Evolutionary conservation across 2,797 vertebrate genomes (phyloP).

Genomic region (Carapus acus): DNA sequence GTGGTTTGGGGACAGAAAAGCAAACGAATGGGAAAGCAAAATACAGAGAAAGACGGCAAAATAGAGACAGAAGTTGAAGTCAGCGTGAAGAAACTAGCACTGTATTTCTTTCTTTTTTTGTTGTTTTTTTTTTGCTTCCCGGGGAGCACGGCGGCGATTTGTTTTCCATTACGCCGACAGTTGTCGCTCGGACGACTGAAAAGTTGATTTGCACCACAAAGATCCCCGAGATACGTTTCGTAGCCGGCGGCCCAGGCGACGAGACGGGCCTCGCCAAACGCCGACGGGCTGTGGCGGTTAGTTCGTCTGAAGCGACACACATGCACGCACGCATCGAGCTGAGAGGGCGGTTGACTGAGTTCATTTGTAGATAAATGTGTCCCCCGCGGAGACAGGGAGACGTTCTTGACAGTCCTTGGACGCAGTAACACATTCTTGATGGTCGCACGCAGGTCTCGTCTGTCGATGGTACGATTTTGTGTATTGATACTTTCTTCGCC

Average conservation of each 20-base stretch:
- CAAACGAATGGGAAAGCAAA: constrained; percentile 48
- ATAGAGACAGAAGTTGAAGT: constrained; percentile 37
- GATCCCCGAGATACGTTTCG: constrained; percentile 34
- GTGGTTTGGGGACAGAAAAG: constrained; percentile 55
- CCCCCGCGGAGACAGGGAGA: no score
- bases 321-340: no score
- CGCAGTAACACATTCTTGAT: no score
- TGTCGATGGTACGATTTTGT: no score
- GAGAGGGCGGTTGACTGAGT: no score
- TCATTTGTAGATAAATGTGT: no score
- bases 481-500: no score
- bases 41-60: constrained; percentile 45
- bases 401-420: no score
- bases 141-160: constrained; percentile 46
- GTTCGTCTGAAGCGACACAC: no score
- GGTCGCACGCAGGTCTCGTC: no score
- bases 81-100: constrained; percentile 19
- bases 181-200: constrained; percentile 42
- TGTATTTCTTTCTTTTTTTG: constrained; percentile 19
- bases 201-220: constrained; percentile 36
- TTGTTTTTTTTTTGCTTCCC: no score
- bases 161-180: constrained; percentile 44
- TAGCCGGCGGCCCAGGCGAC: constrained; percentile 15
- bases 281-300: no score
- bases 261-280: neutral